Percentiles rank a stretch among this genome's conserved stretches.
These are phyloP conservation scores for Cheilosia soror DNA, from an alignment of 2,888 invertebrate genomes.

Conservation along the genomic window DNA sequence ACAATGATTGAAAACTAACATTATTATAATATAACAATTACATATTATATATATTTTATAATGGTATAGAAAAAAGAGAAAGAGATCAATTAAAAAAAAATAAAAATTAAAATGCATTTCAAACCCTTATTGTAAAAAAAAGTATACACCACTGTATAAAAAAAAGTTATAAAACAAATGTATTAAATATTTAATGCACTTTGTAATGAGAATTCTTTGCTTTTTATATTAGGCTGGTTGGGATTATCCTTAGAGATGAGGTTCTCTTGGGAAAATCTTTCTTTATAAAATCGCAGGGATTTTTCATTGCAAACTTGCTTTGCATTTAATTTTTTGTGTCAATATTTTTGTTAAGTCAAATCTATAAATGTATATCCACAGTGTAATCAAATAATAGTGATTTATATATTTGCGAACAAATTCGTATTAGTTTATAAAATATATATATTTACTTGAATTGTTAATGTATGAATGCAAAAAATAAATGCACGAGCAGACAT, in stretches of 20 bases:
- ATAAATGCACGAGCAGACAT: conserved; percentile 64
- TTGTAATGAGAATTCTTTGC: conserved; percentile 47
- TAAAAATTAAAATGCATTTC: conserved; percentile 2
- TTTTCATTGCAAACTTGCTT: conserved; percentile 61
- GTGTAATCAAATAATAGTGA: conserved; percentile 16
- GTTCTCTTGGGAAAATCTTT: conserved; percentile 54
- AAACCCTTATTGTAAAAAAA: conserved; percentile 9
- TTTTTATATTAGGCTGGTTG: conserved; percentile 60
- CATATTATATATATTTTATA: conserved; percentile 57
- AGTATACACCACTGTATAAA: not conserved
- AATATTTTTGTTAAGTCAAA: conserved; percentile 12
- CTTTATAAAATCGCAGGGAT: conserved; percentile 31
- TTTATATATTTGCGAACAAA: conserved; percentile 45
- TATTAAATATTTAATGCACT: conserved; percentile 28
- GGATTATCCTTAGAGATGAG: conserved; percentile 30
- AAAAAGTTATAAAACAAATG: conserved; percentile 3
- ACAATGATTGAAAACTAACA: conserved; percentile 1
- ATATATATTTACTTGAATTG: conserved; percentile 48
- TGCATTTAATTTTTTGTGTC: conserved; percentile 27
- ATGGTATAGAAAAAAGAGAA: conserved; percentile 17
- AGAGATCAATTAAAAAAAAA: conserved; percentile 48
- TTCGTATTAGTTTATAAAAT: conserved; percentile 27
- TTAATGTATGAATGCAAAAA: conserved; percentile 56
- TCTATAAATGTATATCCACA: conserved; percentile 16
- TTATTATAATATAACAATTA: conserved; percentile 20